Evolutionary conservation across 2,888 invertebrate genomes (phyloP).

Genomic region (Leucophenga montana): DNA sequence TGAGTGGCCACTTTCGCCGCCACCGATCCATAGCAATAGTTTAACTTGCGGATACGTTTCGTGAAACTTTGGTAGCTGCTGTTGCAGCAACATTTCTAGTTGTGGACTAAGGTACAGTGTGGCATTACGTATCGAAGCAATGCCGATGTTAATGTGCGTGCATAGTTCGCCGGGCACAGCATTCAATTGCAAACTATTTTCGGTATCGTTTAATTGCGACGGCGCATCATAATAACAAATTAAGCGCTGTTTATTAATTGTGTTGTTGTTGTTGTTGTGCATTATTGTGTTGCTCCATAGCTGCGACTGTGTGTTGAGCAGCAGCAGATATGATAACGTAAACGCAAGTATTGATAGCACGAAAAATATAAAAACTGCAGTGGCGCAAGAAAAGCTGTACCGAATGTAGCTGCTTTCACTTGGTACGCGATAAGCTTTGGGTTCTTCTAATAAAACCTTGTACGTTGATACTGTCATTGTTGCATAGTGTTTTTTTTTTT

Average conservation of each 20-base stretch:
- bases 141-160: constrained; percentile 87
- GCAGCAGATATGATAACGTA: too few species aligned
- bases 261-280: too few species aligned
- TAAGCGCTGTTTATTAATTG: constrained; percentile 22
- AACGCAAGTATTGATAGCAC: too few species aligned
- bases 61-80: constrained; percentile 74
- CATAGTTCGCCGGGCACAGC: constrained; percentile 83
- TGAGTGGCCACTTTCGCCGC: constrained; percentile 76
- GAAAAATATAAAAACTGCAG: too few species aligned
- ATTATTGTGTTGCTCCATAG: too few species aligned
- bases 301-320: too few species aligned
- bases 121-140: constrained; percentile 79
- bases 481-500: too few species aligned
- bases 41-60: constrained; percentile 79
- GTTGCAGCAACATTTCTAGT: constrained; percentile 65
- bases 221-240: constrained; percentile 84
- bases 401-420: too few species aligned
- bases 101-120: constrained; percentile 75
- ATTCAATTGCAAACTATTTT: constrained; percentile 73
- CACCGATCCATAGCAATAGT: constrained; percentile 84
- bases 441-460: too few species aligned
- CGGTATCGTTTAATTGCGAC: constrained; percentile 49
- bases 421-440: too few species aligned
- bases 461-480: too few species aligned
- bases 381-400: too few species aligned